A percentile compares a stretch with the other conserved stretches of the same genome.
Conservation (phyloP, 2,113 vertebrate genomes). For the Prochilodus magdalenae region DNA sequence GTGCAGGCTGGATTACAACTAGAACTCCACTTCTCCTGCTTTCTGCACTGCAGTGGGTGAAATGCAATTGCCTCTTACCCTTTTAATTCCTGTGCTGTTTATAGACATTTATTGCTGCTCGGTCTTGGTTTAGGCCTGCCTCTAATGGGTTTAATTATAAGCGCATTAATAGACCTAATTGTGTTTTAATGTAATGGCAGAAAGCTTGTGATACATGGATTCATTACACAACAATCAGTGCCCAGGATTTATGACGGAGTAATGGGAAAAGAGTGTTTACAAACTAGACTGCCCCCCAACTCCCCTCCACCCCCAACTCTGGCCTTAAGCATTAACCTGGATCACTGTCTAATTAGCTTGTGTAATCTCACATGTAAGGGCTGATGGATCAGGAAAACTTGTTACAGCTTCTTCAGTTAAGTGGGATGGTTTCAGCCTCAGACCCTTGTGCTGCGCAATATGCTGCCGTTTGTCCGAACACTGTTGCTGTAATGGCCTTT, state of each 20-base stretch:
- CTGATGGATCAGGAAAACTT: neutral
- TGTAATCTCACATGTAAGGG: neutral
- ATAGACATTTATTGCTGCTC: neutral
- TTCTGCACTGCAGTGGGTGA: neutral
- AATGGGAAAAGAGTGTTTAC: neutral
- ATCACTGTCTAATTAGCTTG: neutral
- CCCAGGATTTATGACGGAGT: neutral
- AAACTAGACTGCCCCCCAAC: neutral
- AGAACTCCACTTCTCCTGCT: neutral
- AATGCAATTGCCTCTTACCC: neutral
- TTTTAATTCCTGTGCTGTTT: constrained; percentile 5
- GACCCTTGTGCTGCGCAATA: neutral
- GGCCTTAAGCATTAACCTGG: neutral
- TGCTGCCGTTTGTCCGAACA: neutral
- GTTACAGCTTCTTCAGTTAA: constrained; percentile 2
- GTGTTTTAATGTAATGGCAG: neutral
- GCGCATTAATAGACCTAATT: constrained; percentile 14
- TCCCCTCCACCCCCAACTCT: neutral
- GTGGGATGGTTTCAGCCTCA: neutral
- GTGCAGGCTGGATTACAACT: neutral
- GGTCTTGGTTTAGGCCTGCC: neutral
- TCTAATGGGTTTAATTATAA: constrained; percentile 15
- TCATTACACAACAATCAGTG: neutral
- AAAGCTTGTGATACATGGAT: neutral
- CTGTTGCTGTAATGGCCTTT: neutral